These are phyloP conservation scores for Apoda limacodes DNA, from an alignment of 2,888 invertebrate species.

Conservation along the genomic window DNA sequence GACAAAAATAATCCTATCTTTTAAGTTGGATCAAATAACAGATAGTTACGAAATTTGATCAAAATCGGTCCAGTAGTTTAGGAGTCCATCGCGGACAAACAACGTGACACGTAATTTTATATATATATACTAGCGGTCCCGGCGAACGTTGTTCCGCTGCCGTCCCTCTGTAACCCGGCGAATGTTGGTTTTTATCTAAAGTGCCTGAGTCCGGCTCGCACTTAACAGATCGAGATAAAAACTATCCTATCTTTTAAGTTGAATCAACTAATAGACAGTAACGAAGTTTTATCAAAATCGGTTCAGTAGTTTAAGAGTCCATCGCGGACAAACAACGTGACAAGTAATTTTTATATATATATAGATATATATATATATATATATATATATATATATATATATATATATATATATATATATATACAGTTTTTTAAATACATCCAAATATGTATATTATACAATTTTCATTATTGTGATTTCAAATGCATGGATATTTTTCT, in stretches of 20 bases:
- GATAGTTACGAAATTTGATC: neutral
- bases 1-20: neutral
- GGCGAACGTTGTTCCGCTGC: neutral
- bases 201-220: too few relatives aligned
- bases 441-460: too few relatives aligned
- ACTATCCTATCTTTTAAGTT: neutral
- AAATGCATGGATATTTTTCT: too few relatives aligned
- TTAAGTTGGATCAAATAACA: neutral
- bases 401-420: too few relatives aligned
- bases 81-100: neutral
- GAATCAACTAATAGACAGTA: neutral
- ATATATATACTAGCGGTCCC: neutral
- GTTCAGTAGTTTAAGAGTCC: neutral
- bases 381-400: too few relatives aligned
- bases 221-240: neutral
- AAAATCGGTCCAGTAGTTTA: neutral
- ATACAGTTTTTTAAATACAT: too few relatives aligned
- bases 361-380: too few relatives aligned
- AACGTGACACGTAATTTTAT: neutral
- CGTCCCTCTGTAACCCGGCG: too few relatives aligned
- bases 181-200: too few relatives aligned
- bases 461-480: too few relatives aligned
- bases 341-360: neutral
- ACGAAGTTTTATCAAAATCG: neutral
- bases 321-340: neutral